Conservation (phyloP, 2,888 invertebrate genomes). For the Leptopilina myrica region DNA sequence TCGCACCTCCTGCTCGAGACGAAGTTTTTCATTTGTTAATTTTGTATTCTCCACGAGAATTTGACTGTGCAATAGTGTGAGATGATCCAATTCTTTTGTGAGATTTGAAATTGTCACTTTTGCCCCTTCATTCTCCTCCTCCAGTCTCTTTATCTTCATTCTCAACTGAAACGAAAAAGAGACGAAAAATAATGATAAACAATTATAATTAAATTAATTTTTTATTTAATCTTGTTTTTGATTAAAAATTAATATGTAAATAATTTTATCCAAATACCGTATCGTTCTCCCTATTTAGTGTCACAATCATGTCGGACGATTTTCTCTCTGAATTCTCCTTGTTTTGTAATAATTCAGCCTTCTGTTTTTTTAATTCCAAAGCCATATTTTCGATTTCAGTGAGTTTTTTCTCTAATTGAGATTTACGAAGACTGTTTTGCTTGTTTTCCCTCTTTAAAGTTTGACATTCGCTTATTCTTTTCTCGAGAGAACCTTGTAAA, state of each 20-base stretch:
- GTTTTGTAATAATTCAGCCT: conserved; percentile 66
- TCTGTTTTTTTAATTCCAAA: conserved; percentile 77
- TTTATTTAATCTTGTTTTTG: no score
- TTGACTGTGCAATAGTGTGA: conserved; percentile 86
- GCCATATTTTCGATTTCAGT: conserved; percentile 77
- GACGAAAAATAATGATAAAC: background rate
- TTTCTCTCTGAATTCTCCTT: conserved; percentile 70
- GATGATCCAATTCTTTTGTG: conserved; percentile 84
- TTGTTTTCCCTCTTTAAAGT: conserved; percentile 78
- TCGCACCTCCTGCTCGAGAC: conserved; percentile 82
- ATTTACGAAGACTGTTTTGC: conserved; percentile 79
- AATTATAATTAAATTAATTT: no score
- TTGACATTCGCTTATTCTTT: conserved; percentile 73
- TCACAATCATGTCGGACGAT: conserved; percentile 65
- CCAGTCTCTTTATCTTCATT: conserved; percentile 67
- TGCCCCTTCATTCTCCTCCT: conserved; percentile 71
- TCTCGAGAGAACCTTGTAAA: conserved; percentile 72
- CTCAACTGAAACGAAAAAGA: conserved; percentile 58
- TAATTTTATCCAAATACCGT: conserved; percentile 55
- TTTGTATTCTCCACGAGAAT: conserved; percentile 86
- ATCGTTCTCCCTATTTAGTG: conserved; percentile 70
- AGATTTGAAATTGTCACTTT: conserved; percentile 79
- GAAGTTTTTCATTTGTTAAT: conserved; percentile 83
- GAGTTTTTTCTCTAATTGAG: conserved; percentile 78
- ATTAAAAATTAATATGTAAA: no score